A percentile compares a stretch with the other conserved stretches of the same genome.
Conservation (phyloP, 2,888 invertebrate genomes). For the Microplitis manilae region DNA sequence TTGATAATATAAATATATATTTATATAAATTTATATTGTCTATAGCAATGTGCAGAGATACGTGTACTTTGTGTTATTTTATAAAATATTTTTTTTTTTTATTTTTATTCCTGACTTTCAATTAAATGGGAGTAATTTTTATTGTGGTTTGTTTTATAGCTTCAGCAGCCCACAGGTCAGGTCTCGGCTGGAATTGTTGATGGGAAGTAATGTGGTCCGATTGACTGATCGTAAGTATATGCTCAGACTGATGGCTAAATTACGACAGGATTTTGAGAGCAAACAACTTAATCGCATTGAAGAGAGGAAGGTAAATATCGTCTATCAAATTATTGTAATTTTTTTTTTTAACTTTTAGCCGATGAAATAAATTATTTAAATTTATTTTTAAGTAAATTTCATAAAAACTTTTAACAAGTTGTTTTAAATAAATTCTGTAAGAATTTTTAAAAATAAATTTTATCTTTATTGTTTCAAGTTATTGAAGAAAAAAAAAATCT, state of each 20-base stretch:
- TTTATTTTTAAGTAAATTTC: no score
- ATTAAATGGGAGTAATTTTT: background rate
- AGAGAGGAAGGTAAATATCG: constrained; percentile 75
- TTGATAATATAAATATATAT: constrained; percentile 12
- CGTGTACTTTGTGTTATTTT: background rate
- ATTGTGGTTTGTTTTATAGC: constrained; percentile 67
- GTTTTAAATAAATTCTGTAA: no score
- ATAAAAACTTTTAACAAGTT: no score
- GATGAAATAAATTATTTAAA: no score
- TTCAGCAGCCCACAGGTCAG: constrained; percentile 79
- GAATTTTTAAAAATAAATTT: no score
- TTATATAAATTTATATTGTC: background rate
- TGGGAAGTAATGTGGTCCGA: constrained; percentile 80
- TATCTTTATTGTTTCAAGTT: no score
- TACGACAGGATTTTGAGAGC: constrained; percentile 77
- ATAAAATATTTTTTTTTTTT: background rate
- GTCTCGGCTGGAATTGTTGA: constrained; percentile 79
- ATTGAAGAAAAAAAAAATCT: no score
- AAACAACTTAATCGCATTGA: constrained; percentile 78
- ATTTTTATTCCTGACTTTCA: background rate
- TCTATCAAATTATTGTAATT: constrained; percentile 4
- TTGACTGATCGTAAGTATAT: constrained; percentile 81
- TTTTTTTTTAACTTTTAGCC: background rate
- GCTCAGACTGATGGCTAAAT: constrained; percentile 77
- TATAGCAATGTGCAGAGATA: background rate